Evolutionary conservation across 2,888 invertebrate species (phyloP).

Genomic region (Polymixis lichenea): DNA sequence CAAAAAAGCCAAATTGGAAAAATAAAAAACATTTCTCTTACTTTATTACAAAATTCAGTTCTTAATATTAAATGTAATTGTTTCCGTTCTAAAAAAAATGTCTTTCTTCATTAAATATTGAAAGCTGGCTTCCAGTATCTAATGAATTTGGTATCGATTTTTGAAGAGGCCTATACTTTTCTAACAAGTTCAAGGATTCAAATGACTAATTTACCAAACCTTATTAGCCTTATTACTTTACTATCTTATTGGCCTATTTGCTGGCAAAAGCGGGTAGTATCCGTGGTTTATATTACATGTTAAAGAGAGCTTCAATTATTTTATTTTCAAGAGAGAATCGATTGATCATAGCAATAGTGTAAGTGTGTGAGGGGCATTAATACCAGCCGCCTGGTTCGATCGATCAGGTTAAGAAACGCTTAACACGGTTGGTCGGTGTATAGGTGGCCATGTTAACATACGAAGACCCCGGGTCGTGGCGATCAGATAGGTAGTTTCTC

Average conservation of each 20-base stretch:
- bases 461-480: too few species aligned
- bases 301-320: background rate
- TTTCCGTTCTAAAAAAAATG: background rate
- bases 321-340: background rate
- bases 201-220: background rate
- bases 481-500: too few species aligned
- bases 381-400: too few species aligned
- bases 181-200: background rate
- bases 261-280: background rate
- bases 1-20: background rate
- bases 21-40: too few species aligned
- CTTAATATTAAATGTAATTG: too few species aligned
- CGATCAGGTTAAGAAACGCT: too few species aligned
- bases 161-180: background rate
- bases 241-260: background rate
- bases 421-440: too few species aligned
- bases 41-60: background rate
- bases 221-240: background rate
- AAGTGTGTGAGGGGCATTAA: background rate
- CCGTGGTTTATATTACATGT: background rate
- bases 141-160: conserved; percentile 10
- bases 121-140: background rate
- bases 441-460: too few species aligned
- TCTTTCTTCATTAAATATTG: background rate
- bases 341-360: background rate